Conservation (phyloP, 2,113 vertebrate species). For the Stictonetta naevosa region DNA sequence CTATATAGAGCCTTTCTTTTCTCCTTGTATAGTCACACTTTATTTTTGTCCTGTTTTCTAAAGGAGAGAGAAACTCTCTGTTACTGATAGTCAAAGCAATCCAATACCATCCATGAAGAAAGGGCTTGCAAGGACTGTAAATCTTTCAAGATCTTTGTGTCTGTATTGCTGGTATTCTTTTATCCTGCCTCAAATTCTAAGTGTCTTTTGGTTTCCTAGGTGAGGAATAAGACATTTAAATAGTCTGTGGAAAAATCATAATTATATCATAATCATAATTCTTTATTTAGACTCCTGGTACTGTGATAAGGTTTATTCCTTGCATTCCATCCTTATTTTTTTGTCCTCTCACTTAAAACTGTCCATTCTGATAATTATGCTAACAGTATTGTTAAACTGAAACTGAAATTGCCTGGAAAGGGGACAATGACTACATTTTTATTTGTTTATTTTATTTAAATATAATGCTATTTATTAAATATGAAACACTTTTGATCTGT, state of each 20-base stretch:
- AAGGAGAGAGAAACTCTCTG: neutral
- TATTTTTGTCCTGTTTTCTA: neutral
- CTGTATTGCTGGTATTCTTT: neutral
- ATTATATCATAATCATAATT: neutral
- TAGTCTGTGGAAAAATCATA: neutral
- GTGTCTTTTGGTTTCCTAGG: neutral
- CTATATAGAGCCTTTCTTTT: neutral
- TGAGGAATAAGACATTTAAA: neutral
- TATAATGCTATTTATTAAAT: neutral
- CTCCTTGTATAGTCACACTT: neutral
- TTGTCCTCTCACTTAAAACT: neutral
- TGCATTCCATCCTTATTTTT: neutral
- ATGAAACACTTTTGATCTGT: neutral
- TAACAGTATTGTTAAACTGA: neutral
- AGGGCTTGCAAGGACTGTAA: neutral
- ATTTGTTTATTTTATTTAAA: neutral
- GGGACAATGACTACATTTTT: neutral
- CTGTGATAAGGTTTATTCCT: neutral
- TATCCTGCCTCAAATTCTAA: neutral
- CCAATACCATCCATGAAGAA: fast-evolving
- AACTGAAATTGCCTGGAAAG: neutral
- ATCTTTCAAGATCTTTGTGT: neutral
- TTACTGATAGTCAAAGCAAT: neutral
- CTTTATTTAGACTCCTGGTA: neutral
- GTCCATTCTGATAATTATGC: neutral